Evolutionary conservation across 2,888 invertebrate species (phyloP), one percentile per base, ranked within the genome.

Genomic region (Troides aeacus): DNA sequence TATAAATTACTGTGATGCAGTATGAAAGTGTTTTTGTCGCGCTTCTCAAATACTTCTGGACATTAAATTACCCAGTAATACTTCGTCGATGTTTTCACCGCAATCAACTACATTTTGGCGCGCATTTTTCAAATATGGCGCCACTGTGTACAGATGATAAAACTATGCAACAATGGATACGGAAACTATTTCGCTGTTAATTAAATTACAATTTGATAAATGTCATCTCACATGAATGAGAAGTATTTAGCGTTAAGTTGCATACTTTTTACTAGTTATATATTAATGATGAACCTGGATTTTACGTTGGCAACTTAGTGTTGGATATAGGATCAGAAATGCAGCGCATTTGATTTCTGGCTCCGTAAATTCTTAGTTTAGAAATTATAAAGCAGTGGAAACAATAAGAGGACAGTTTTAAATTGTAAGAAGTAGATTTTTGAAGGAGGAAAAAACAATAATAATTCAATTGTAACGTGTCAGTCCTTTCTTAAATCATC

Each of bases 1-100:
- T 63, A 70, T 66, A 66, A 70, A 70, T 70, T 59, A 70, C 63
- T 36, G 53, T 46, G 62, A 30, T 62, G 57, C 53, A 1, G 50
- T 50, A 63, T 39, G 63, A 70, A 66, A 70, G 70, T 70, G 70
- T 70, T 70, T 70, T 70, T 70, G 66, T 70, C 59, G 59, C 70
- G 59, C 70, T 70, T 63, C 39, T 62, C 59, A 53, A 66, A 66
- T 63, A 62, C 62, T 70, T 63, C 21, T 57, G 2, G 24, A 63
- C 59, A 42, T 63, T 63, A 53, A 70, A 70, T 70, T 70, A 63
- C 59, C 59, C 59, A n/a, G 59, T 62, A 70, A 66, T 66, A 66
- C 60, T 24, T 36, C 42, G 62, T 58, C 58, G 30, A 69, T 57
- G 65, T 21, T 65, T 24, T 39, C 59, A 39, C 39, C 24, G 21